Evolutionary conservation across 2,797 vertebrate genomes (phyloP), one percentile per base, ranked within the genome.

Genomic region (Leuciscus waleckii): DNA sequence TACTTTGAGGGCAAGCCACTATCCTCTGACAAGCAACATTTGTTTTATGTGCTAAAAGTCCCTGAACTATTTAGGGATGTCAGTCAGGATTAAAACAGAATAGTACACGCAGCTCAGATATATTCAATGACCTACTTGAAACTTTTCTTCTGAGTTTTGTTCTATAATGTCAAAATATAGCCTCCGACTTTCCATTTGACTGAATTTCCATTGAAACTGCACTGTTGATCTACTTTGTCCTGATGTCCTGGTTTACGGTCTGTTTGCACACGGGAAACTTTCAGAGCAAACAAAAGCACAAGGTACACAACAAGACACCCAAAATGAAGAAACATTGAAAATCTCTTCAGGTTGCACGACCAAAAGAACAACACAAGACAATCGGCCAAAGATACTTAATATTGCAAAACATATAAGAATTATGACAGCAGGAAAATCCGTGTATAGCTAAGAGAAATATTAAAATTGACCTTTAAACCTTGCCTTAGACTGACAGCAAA

Each of bases 71-170:
- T 83, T 74, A 86, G 29, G 68, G 68, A 71, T 41, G 67, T 39
- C 71, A 75, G 37, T 51, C 37, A 84, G 81, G 46, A 73, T 71
- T 75, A 41, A 84, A 86, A 83, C 9, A 70, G 70, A 86, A 88
- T 69, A 49, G 21, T 75, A 88, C 19, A 68, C 11, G 0, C 46
- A 58, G 43, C 54, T 78, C 74, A 70, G 49, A 75, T 75, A 54
- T 68, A 74, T 79, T 70, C 35, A 82, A 51, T 70, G 82, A 77
- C 83, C 76, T 85, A 81, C 88, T 54, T 84, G 56, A 84, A 65
- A 84, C 73, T 68, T 77, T 54, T 70, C 49, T 39, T 70, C 21
- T 19, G 41, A 81, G 67, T 26, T 79, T 81, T 70, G 46, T 70
- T 70, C n/a, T 70, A 56, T 39, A 19, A 69, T 14, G 16, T 39